Evolutionary conservation across 2,113 vertebrate species (phyloP), one percentile per base, ranked within the genome.

Genomic region (Scolopax mira): DNA sequence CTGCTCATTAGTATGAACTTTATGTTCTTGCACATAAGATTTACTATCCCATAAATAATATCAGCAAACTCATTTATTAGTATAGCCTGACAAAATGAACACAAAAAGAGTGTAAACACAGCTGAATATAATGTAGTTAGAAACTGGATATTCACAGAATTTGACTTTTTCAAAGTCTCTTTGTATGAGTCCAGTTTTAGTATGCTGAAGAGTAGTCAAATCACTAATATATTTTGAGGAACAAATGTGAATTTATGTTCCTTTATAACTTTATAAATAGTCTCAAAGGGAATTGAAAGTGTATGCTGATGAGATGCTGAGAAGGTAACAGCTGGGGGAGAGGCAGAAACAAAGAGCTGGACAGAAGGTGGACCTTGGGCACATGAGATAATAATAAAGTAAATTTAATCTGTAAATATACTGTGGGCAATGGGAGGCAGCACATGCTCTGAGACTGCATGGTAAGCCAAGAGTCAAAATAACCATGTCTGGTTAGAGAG

Each of bases 1-100:
- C 92, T 94, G 75, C 88, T 96, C 92, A 96, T 96, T 96, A 95
- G 70, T 82, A 97, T 96, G 95, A 95, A 96, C 78, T 96, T 89
- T 89, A 94, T 95, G 87, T 93, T 95, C 70, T 95, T 94, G 81
- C 91, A 89, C 54, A 39, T 94, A 94, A 94, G 94, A 95, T 96
- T 97, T 95, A 95, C 87, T 89, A 88, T 82, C 87, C 91, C 70
- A 89, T 97, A 97, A 95, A 97, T 94, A 96, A 89, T 94, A 95
- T 96, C 85, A 88, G 87, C 89, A 95, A 97, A 94, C 89, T 95
- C 85, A 95, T 96, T 95, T 97, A 93, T 91, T 96, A 88, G 87
- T 58, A 94, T 46, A 92, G 84, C 62, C 62, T 91, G 84, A 95
- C 93, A 95, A 96, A 95, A 92, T 77, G 87, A 96, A 91, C 73